These are phyloP conservation scores for Epirrita christyi DNA, from an alignment of 2,888 invertebrate genomes.

Conservation along the genomic window DNA sequence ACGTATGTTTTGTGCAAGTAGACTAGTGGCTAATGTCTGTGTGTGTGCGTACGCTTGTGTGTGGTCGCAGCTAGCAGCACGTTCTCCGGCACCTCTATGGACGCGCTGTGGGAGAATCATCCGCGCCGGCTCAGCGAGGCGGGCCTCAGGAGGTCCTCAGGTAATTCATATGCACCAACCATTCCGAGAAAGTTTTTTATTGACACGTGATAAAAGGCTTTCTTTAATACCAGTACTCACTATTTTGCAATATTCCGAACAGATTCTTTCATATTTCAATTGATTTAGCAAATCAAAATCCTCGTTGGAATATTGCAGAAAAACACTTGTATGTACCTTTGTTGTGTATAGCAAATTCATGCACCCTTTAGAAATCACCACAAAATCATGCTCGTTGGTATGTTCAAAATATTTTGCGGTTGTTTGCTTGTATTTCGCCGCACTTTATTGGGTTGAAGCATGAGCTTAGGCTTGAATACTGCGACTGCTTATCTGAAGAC, in stretches of 20 bases:
- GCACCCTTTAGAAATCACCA: constrained; percentile 46
- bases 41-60: constrained; percentile 79
- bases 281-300: not conserved
- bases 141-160: constrained; percentile 90
- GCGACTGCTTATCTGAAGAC: constrained; percentile 32
- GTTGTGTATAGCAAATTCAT: constrained; percentile 36
- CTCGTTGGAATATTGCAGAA: constrained; percentile 11
- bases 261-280: not conserved
- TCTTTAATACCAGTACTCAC: constrained; percentile 15
- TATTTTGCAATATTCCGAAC: constrained; percentile 12
- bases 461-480: constrained; percentile 46
- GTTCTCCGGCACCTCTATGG: constrained; percentile 87
- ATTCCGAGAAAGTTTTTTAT: constrained; percentile 30
- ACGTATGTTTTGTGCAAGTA: constrained; percentile 51
- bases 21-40: constrained; percentile 78
- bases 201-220: constrained; percentile 16
- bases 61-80: constrained; percentile 82
- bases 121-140: constrained; percentile 90
- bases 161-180: constrained; percentile 73
- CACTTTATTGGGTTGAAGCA: constrained; percentile 54
- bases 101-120: constrained; percentile 90
- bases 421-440: constrained; percentile 52
- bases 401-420: constrained; percentile 42
- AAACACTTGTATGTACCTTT: constrained; percentile 21
- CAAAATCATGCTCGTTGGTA: constrained; percentile 49